Percentiles rank a stretch among this genome's conserved stretches.
phyloP scores from a whole-genome alignment of 2,888 invertebrate genomes.

The Torymus texanus region DNA sequence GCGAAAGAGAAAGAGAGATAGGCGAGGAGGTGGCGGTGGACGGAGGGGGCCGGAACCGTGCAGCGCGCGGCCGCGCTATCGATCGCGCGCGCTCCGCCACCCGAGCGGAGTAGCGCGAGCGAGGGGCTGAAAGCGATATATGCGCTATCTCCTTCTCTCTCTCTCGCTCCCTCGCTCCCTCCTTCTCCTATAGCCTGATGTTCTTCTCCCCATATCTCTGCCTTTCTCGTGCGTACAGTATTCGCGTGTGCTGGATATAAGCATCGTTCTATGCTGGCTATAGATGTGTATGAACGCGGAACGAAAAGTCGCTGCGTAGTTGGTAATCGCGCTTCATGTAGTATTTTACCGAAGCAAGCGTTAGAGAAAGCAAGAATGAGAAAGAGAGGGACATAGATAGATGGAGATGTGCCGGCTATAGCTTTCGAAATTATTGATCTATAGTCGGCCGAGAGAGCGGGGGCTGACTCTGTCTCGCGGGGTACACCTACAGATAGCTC shows the following conservation, averaged over 20 bases:
- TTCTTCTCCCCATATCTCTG: background rate
- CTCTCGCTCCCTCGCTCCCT: slow-evolving; percentile 31
- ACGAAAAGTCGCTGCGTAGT: background rate
- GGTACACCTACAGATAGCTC: too few species aligned
- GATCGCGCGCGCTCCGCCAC: slow-evolving; percentile 41
- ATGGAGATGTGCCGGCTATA: slow-evolving; percentile 16
- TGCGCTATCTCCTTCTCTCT: slow-evolving; percentile 8
- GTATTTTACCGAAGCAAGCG: slow-evolving; percentile 12
- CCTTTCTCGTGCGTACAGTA: background rate
- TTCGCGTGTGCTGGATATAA: too few species aligned
- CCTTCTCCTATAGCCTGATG: background rate
- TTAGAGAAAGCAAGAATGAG: too few species aligned
- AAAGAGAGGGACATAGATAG: too few species aligned
- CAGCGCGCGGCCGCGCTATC: slow-evolving; percentile 28
- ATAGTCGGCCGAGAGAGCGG: too few species aligned
- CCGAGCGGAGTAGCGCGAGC: slow-evolving; percentile 1
- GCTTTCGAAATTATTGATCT: slow-evolving; percentile 46
- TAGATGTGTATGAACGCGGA: background rate
- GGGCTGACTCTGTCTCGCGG: too few species aligned
- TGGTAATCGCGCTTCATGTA: slow-evolving; percentile 16
- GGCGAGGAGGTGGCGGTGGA: background rate
- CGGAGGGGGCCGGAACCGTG: slow-evolving; percentile 17
- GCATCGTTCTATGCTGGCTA: too few species aligned
- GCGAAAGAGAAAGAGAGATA: slow-evolving; percentile 1
- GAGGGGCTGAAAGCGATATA: slow-evolving; percentile 29